A percentile compares a stretch with the other conserved stretches of the same genome.
phyloP scores from a whole-genome alignment of 2,113 vertebrate genomes.

The Sitta europaea region DNA sequence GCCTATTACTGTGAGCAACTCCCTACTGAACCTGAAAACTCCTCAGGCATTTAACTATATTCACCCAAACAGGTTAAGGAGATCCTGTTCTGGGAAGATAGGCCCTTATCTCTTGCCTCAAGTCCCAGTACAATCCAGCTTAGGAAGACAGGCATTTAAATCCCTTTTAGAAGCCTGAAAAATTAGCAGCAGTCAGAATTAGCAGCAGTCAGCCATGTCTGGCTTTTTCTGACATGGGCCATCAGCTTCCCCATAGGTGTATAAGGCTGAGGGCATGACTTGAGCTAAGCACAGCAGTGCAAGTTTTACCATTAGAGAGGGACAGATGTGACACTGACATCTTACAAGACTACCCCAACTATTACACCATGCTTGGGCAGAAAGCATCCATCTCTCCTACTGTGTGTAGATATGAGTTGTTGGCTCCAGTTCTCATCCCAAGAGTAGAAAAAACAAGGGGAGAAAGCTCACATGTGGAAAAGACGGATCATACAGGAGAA shows the following conservation, averaged over 20 bases:
- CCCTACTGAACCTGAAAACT: slow-evolving; percentile 30
- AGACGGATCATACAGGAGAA: background rate
- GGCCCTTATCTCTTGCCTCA: slow-evolving; percentile 56
- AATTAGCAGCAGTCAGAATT: slow-evolving; percentile 42
- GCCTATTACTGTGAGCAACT: slow-evolving; percentile 25
- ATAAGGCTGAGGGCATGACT: background rate
- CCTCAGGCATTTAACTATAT: slow-evolving; percentile 32
- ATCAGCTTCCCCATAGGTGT: background rate
- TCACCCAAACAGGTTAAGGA: slow-evolving; percentile 52
- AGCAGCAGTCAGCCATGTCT: slow-evolving; percentile 20
- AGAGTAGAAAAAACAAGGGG: background rate
- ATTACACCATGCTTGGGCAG: rapidly evolving
- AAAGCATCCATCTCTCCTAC: background rate
- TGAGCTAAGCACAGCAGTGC: background rate
- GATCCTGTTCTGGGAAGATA: slow-evolving; percentile 57
- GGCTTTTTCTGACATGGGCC: background rate
- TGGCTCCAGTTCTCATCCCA: background rate
- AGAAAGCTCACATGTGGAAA: background rate
- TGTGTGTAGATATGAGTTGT: rapidly evolving
- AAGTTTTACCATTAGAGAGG: background rate
- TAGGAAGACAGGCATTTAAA: slow-evolving; percentile 53
- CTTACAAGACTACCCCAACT: background rate
- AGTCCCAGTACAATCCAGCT: slow-evolving; percentile 36
- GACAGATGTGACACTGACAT: background rate
- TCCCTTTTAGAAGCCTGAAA: slow-evolving; percentile 32